Conservation (phyloP, 2,888 invertebrate genomes). For the Encarsia formosa region DNA sequence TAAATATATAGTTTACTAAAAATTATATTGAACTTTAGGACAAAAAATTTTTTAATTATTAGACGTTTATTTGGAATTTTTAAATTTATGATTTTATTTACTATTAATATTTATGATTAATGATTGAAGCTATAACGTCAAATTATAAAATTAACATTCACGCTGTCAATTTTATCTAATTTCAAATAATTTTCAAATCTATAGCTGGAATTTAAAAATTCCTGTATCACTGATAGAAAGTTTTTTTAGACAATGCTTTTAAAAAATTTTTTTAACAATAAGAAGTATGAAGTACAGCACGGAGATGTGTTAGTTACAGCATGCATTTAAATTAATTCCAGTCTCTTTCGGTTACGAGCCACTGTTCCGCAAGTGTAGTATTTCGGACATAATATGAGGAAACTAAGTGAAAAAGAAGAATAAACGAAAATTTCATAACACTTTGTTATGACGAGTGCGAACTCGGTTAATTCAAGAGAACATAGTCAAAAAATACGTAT, state of each 20-base stretch:
- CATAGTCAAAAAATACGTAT: slow-evolving; percentile 21
- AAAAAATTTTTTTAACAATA: slow-evolving; percentile 18
- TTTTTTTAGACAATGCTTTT: neutral
- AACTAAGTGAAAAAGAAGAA: slow-evolving; percentile 21
- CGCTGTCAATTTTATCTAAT: no score
- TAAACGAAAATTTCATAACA: slow-evolving; percentile 18
- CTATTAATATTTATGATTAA: no score
- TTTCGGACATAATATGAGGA: no score
- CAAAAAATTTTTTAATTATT: no score
- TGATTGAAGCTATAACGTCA: no score
- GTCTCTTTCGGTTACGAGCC: slow-evolving; percentile 49
- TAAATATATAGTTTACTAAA: no score
- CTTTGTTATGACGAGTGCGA: slow-evolving; percentile 12
- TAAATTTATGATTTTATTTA: no score
- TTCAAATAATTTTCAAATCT: no score
- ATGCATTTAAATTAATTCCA: slow-evolving; percentile 36
- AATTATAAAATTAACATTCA: no score
- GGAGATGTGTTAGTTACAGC: slow-evolving; percentile 32
- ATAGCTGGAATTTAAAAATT: no score
- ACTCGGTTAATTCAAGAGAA: slow-evolving; percentile 22
- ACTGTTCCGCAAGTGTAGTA: slow-evolving; percentile 45
- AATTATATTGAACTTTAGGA: no score
- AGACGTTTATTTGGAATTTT: no score
- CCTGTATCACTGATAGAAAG: neutral
- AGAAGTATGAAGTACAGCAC: slow-evolving; percentile 34